Evolutionary conservation across 2,797 vertebrate species (phyloP), one percentile per base, ranked within the genome.

Genomic region (Chaenodraco wilsoni): DNA sequence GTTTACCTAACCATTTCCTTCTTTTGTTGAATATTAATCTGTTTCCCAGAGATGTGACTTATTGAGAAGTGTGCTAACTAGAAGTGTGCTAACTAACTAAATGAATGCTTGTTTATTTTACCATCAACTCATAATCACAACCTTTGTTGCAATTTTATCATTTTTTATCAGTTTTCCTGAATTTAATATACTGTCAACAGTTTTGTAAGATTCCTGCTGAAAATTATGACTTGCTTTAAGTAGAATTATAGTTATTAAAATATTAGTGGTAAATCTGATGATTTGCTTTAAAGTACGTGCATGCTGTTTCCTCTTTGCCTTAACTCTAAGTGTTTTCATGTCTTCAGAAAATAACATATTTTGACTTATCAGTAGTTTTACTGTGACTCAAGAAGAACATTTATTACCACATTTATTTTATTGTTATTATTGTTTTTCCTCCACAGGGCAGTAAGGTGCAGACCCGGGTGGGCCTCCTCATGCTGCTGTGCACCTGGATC

Each of bases 401-500:
- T 9, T 67, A 82, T 27, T 27, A 27, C 27, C 56, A 85, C n/a
- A 3, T 69, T 31, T 37, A 10, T 41, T 46, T 15, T 58, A 12
- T 77, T 43, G 77, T 37, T 17, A 56, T 48, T 77, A 7, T 37
- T 46, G 0, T 41, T 71, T 68, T 48, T 75, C 14, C 57, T 87
- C 92, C 89, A 5, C 94, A 99, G 98, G 98, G 98, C 91, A 99
- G 97, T 93, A 99, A 99, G 92, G 96, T 99, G 14, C 98, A 99
- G 91, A 98, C 98, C 48, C 95, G 98, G 76, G 97, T 99, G 67
- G 98, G 98, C 73, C 95, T 99, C 9, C 93, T 99, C 87, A 98
- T 99, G 95, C 88, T 99, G 88, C 96, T 99, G 72, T 99, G 98
- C 79, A 99, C 98, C 0, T 99, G 98, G 98, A 94, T 99, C 81